phyloP scores from a whole-genome alignment of 2,888 invertebrate genomes.

The Drosophila paucipuncta region DNA sequence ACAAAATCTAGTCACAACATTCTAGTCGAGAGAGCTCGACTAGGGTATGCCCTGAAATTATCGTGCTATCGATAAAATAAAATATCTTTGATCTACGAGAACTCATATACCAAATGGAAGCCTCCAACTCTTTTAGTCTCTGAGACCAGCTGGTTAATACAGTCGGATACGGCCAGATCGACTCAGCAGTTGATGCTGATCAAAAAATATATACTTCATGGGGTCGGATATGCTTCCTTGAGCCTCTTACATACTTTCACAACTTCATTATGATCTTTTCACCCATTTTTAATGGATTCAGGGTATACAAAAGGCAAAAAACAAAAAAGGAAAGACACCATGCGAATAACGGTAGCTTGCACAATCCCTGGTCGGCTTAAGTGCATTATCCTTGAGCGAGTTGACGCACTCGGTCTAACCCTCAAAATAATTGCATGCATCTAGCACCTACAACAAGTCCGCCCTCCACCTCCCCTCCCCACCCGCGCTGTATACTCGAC shows the following conservation, averaged over 20 bases:
- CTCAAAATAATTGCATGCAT: conserved; percentile 53
- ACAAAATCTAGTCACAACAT: not conserved
- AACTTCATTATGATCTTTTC: not conserved
- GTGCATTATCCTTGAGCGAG: conserved; percentile 64
- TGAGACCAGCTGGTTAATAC: not conserved
- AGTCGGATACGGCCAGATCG: not conserved
- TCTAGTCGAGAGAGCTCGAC: not conserved
- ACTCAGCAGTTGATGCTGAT: not conserved
- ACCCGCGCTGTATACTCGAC: conserved; percentile 29
- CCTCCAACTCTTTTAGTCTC: not conserved
- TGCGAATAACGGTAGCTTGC: conserved; percentile 35
- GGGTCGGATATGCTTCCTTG: not conserved
- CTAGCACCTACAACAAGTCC: conserved; percentile 16
- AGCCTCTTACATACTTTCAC: not conserved
- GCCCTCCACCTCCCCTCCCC: no score
- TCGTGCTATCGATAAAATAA: not conserved
- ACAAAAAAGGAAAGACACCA: not conserved
- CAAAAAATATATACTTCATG: not conserved
- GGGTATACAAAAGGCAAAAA: not conserved
- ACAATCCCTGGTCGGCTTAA: conserved; percentile 37
- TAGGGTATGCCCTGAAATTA: not conserved
- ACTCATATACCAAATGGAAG: not conserved
- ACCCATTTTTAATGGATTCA: not conserved
- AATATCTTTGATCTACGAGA: not conserved
- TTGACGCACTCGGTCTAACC: conserved; percentile 28